Base-by-base conservation (phyloP, 2,113 vertebrate species). In the Gymnocephalus cernua region DNA sequence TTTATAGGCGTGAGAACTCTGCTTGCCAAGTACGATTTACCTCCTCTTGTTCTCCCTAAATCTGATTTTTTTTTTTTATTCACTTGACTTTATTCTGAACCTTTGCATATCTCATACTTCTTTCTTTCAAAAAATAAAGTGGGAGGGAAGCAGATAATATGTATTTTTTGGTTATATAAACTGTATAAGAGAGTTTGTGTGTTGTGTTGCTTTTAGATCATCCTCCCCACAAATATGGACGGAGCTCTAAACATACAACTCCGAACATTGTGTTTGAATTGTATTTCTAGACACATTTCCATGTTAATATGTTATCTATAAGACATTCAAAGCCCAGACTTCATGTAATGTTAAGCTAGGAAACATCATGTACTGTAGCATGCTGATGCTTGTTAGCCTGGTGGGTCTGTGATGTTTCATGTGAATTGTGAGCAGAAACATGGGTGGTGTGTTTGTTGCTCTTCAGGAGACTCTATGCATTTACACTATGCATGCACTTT, bases 41-140 rank as follows among this genome's bases (percentile, higher is more conserved):
- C 66, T 69, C 65, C 51, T 66, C 35, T 54, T 71, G 3, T 77
- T 83, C 45, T 45, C 53, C 11, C 9, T 74, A 74, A 90, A 91
- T 91, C 77, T 54, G 1, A n/a, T 86, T 75, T 86, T 83, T 91
- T 75, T 57, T 16, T 41, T 41, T 76, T 84, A 71, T 82, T 74
- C 64, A 84, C 23, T 57, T 82, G 71, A 88, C 76, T 79, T 21
- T 51, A 6, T 72, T 66, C 25, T 84, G 54, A 88, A 89, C 82
- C 35, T 72, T 68, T 68, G 53, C 57, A 79, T 13, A 64, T 76
- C 14, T 44, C 21, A 53, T 82, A 38, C 7, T 66, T 79, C 54
- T 75, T 63, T 54, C 35, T 74, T 51, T 13, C n/a, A 61, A 82
- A 73, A 77, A 77, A 21, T 6, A 11, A 16, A 35, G 74, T 56